Conservation (phyloP, 2,113 vertebrate species). For the Jaculus jaculus region DNA sequence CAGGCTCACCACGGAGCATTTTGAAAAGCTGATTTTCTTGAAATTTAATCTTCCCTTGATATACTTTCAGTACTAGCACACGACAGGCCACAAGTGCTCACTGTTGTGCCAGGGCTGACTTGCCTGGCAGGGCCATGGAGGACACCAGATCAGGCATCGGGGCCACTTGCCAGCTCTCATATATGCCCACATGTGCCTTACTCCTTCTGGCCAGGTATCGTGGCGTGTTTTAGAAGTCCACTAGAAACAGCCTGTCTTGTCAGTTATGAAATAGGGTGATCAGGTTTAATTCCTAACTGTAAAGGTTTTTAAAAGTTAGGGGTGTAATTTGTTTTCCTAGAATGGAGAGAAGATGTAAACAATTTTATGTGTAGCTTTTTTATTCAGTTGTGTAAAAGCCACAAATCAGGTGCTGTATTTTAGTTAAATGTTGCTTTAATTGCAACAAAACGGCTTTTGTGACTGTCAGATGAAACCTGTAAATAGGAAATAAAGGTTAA, state of each 20-base stretch:
- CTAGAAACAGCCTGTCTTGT: conserved; percentile 81
- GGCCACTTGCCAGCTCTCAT: conserved; percentile 80
- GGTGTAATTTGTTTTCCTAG: conserved; percentile 82
- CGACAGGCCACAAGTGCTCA: conserved; percentile 75
- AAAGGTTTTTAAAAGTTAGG: conserved; percentile 80
- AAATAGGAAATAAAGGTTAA: conserved; percentile 78
- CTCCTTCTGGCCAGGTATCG: conserved; percentile 86
- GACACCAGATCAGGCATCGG: conserved; percentile 82
- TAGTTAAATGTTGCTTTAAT: conserved; percentile 85
- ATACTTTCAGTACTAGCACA: conserved; percentile 96
- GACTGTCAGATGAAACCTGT: conserved; percentile 78
- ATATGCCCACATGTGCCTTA: conserved; percentile 95
- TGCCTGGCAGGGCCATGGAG: conserved; percentile 78
- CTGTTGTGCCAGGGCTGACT: conserved; percentile 65
- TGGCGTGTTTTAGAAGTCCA: conserved; percentile 77
- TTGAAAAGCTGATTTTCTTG: conserved; percentile 96
- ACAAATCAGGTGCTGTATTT: conserved; percentile 89
- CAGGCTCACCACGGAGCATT: conserved; percentile 93
- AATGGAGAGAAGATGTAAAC: conserved; percentile 83
- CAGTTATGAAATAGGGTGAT: conserved; percentile 78
- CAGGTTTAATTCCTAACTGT: conserved; percentile 84
- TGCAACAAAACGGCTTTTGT: conserved; percentile 75
- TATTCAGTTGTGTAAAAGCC: conserved; percentile 86
- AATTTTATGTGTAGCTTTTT: conserved; percentile 85
- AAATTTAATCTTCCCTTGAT: conserved; percentile 98